Percentiles rank a stretch among this genome's conserved stretches.
phyloP scores from a whole-genome alignment of 1,140 invertebrate species.

The Cotesia glomerata region DNA sequence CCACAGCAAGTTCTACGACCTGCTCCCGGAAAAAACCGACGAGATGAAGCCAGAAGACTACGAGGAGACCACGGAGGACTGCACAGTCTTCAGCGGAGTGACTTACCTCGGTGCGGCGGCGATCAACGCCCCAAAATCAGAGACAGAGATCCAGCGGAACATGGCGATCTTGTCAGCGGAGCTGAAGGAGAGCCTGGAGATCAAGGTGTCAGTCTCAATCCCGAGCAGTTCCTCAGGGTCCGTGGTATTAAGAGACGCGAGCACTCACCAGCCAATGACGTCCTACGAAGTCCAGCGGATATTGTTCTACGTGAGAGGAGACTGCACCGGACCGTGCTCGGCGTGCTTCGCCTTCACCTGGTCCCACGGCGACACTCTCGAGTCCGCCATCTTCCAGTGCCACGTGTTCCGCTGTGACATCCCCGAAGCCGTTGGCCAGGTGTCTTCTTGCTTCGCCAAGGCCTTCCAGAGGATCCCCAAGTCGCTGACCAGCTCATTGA shows the following conservation, averaged over 20 bases:
- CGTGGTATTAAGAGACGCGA: conserved; percentile 85
- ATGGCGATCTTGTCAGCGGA: conserved; percentile 89
- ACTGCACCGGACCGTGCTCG: conserved; percentile 80
- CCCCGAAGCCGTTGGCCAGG: conserved; percentile 87
- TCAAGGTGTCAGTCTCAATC: conserved; percentile 89
- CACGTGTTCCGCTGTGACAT: conserved; percentile 96
- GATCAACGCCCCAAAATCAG: conserved; percentile 92
- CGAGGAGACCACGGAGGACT: conserved; percentile 77
- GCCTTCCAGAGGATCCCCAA: conserved; percentile 84
- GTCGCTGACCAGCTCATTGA: conserved; percentile 74
- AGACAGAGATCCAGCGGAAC: conserved; percentile 93
- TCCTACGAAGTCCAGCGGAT: conserved; percentile 92
- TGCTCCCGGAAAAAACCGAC: conserved; percentile 75
- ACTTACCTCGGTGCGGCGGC: conserved; percentile 92
- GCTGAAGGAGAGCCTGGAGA: conserved; percentile 70
- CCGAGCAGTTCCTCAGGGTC: conserved; percentile 87
- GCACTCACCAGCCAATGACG: conserved; percentile 82
- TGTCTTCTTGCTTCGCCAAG: conserved; percentile 86
- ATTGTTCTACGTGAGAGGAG: conserved; percentile 91
- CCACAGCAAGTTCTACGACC: conserved; percentile 62
- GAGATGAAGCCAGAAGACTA: conserved; percentile 78
- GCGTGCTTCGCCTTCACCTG: conserved; percentile 98
- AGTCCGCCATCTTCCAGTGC: conserved; percentile 92
- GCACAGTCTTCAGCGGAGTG: conserved; percentile 91
- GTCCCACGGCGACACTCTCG: conserved; percentile 87